phyloP scores from a whole-genome alignment of 2,888 invertebrate species.

The Crossocerus cetratus region DNA sequence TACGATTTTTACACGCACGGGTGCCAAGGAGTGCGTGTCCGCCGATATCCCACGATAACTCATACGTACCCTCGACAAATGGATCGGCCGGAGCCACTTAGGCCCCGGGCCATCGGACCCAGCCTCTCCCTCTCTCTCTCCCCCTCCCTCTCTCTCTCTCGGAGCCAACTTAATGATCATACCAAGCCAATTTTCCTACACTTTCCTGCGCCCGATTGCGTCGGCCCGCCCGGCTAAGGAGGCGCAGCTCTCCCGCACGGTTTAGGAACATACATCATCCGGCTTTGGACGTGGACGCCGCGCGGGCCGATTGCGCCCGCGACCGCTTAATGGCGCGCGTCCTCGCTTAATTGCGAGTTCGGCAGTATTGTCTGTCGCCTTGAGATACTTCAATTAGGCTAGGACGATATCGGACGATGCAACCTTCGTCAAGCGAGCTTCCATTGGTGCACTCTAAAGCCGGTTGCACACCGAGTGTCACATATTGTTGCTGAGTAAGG shows the following conservation, averaged over 20 bases:
- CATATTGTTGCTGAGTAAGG: too few relatives aligned
- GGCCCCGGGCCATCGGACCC: background rate
- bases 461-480: too few relatives aligned
- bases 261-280: conserved; percentile 34
- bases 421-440: background rate
- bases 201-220: conserved; percentile 40
- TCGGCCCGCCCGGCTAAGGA: background rate
- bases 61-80: conserved; percentile 34
- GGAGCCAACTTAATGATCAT: conserved; percentile 33
- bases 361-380: conserved; percentile 19
- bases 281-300: conserved; percentile 19
- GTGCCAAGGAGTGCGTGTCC: conserved; percentile 49
- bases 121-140: too few relatives aligned
- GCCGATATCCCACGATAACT: conserved; percentile 57
- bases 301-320: conserved; percentile 17
- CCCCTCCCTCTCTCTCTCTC: too few relatives aligned
- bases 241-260: background rate
- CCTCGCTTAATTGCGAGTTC: conserved; percentile 21
- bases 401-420: background rate
- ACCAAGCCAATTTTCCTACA: conserved; percentile 48
- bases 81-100: conserved; percentile 53
- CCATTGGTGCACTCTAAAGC: too few relatives aligned
- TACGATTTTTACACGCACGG: conserved; percentile 64
- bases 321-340: conserved; percentile 26
- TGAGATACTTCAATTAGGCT: conserved; percentile 41